phyloP scores from a whole-genome alignment of 2,113 vertebrate genomes.

The Triplophysa siluroides region DNA sequence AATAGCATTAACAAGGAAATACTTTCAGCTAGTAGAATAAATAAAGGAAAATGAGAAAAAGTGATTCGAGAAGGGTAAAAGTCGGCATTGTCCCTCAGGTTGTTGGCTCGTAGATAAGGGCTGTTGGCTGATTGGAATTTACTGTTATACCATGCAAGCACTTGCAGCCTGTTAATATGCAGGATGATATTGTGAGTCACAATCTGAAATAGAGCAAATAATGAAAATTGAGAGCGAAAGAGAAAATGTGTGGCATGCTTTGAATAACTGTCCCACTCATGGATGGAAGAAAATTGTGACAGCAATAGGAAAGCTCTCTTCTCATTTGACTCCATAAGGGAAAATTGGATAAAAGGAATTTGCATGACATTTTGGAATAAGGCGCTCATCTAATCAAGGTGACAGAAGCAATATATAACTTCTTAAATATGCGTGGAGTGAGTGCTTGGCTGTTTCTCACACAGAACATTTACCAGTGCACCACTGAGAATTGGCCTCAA shows the following conservation, averaged over 20 bases:
- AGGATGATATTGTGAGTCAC: slow-evolving; percentile 36
- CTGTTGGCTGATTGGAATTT: slow-evolving; percentile 51
- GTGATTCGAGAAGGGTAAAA: not conserved
- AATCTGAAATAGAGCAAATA: slow-evolving; percentile 59
- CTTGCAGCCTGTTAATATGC: slow-evolving; percentile 51
- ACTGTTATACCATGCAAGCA: slow-evolving; percentile 37
- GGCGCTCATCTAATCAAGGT: slow-evolving; percentile 34
- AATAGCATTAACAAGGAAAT: slow-evolving; percentile 29
- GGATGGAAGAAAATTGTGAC: slow-evolving; percentile 21
- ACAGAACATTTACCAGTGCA: slow-evolving; percentile 13
- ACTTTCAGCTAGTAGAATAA: not conserved
- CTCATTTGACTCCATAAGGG: slow-evolving; percentile 33
- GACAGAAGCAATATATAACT: slow-evolving; percentile 19
- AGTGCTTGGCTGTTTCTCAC: not conserved
- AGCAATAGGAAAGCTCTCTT: slow-evolving; percentile 12
- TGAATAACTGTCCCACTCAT: slow-evolving; percentile 43
- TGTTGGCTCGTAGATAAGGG: slow-evolving; percentile 50
- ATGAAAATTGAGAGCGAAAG: slow-evolving; percentile 43
- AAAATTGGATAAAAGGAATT: slow-evolving; percentile 39
- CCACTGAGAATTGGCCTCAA: slow-evolving; percentile 1
- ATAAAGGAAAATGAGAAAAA: slow-evolving; percentile 13
- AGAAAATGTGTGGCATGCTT: slow-evolving; percentile 29
- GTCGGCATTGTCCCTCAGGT: slow-evolving; percentile 35
- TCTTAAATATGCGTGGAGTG: slow-evolving; percentile 24
- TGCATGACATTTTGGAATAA: slow-evolving; percentile 38